Base-by-base conservation (phyloP, 2,888 invertebrate species). In the Branchipolynoe longqiensis region DNA sequence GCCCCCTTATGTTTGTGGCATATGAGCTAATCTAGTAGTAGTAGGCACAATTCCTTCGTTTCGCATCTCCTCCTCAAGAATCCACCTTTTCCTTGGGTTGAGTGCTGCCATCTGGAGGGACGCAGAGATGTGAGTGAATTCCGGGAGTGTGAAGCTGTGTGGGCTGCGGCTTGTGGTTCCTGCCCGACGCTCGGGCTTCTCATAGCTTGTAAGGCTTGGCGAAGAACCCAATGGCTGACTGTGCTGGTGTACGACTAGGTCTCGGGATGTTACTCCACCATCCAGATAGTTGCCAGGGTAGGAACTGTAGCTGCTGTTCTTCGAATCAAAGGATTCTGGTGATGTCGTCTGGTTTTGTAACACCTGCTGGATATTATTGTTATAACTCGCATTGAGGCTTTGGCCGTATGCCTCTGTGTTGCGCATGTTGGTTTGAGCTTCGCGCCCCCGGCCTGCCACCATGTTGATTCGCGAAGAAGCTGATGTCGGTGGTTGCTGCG, bases 21-120 rank as follows among this genome's bases (percentile, higher is more conserved):
- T 74, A 38, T 41, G 40, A 3, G n/a, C n/a, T n/a, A n/a, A n/a
- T n/a, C n/a, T n/a, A n/a, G n/a, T n/a, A n/a, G n/a, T n/a, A n/a
- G n/a, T n/a, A n/a, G n/a, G n/a, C n/a, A n/a, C n/a, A n/a, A n/a
- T n/a, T n/a, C n/a, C n/a, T n/a, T n/a, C 48, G n/a, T 4, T 48
- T 8, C 78, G 1, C 54, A 78, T 25, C 41, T 78, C 4, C 22
- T 78, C 78, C 54, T 78, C 78, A 41, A 78, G n/a, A 28, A 78
- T 41, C 78, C 78, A 78, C 31, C 28, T 78, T 18, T 78, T 78
- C 18, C 78, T 78, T 3, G 78, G 41, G 41, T 48, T 78, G 1
- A 78, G 25, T 0, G 78, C 48, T 41, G 78, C 25, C 3, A 78
- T 6, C 22, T 78, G 78, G 14, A 78, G 78, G 1, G 78, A 78